phyloP scores from a whole-genome alignment of 2,113 vertebrate species.

The Illadopsis cleaveri region DNA sequence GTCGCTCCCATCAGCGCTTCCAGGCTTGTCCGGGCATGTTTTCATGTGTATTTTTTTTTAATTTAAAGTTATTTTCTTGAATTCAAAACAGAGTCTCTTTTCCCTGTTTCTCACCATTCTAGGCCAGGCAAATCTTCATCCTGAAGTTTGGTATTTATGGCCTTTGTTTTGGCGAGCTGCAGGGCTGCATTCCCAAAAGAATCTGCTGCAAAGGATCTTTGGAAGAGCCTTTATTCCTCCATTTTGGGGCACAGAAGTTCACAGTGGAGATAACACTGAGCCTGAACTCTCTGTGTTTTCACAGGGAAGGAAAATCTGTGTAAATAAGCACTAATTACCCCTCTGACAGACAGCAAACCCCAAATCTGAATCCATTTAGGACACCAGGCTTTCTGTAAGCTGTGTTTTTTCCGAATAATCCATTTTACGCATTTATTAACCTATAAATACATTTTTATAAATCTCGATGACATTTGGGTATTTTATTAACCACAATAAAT shows the following conservation, averaged over 20 bases:
- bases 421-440: conserved; percentile 68
- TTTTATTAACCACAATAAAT: conserved; percentile 79
- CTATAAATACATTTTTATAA: conserved; percentile 74
- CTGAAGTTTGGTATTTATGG: not conserved
- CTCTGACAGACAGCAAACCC: conserved; percentile 8
- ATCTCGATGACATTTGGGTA: conserved; percentile 71
- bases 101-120: fast-evolving
- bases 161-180: not conserved
- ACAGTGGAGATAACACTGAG: not conserved
- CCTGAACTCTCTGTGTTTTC: not conserved
- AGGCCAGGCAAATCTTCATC: not conserved
- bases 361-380: conserved; percentile 51
- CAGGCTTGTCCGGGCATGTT: not conserved
- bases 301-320: not conserved
- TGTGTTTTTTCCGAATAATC: conserved; percentile 53
- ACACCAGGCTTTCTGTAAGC: not conserved
- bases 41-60: not conserved
- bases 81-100: not conserved
- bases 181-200: not conserved
- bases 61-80: not conserved
- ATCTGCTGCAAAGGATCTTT: not conserved
- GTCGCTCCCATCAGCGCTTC: not conserved
- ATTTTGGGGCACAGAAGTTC: not conserved
- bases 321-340: conserved; percentile 55
- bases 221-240: not conserved